phyloP scores from a whole-genome alignment of 64 coral and sea anemone species.

The Montipora cactus region DNA sequence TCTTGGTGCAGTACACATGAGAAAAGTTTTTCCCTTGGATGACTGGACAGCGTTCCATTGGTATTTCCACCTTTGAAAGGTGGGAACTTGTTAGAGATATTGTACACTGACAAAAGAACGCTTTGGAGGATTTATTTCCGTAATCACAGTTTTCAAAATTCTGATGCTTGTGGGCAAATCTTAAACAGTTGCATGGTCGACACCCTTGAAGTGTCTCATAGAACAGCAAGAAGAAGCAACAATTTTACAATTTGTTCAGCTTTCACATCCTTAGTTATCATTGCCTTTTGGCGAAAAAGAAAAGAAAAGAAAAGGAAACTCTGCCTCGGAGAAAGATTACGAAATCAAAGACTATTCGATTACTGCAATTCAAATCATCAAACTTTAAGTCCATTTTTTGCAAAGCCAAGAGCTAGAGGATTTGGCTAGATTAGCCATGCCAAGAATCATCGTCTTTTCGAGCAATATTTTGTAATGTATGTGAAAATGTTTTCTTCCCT shows the following conservation, averaged over 20 bases:
- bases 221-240: not conserved
- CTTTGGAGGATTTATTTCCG: not conserved
- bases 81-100: not conserved
- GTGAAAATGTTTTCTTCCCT: slow-evolving; percentile 22
- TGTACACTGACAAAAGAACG: not conserved
- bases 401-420: not conserved
- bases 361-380: not conserved
- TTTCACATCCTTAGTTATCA: not conserved
- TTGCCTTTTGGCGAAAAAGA: not conserved
- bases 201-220: slow-evolving; percentile 1
- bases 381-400: not conserved
- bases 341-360: not conserved
- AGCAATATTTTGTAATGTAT: slow-evolving; percentile 55
- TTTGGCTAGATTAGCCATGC: not conserved
- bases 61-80: not conserved
- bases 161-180: not conserved
- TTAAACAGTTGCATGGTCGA: not conserved
- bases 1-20: not conserved
- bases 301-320: too few species aligned
- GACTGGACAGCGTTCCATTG: not conserved
- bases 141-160: slow-evolving; percentile 18
- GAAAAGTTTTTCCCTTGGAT: not conserved
- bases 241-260: not conserved
- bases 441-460: not conserved
- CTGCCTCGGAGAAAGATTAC: not conserved